Percentiles rank a stretch among this genome's conserved stretches.
phyloP scores from a whole-genome alignment of 2,113 vertebrate genomes.

The Eudorcas thomsonii region DNA sequence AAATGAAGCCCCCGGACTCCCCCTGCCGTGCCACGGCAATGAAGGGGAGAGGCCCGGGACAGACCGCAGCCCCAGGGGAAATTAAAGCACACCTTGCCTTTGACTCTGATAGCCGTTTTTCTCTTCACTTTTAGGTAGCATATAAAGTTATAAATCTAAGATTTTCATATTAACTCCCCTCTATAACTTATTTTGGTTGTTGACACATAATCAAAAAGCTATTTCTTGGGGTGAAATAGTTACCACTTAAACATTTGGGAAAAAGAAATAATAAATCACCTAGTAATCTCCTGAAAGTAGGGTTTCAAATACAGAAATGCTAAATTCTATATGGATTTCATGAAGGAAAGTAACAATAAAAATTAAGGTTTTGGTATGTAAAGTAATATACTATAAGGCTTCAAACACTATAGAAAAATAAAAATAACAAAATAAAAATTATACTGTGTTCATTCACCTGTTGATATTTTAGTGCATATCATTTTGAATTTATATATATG shows the following conservation, averaged over 20 bases:
- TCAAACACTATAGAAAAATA: neutral
- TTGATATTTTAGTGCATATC: neutral
- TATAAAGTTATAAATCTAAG: neutral
- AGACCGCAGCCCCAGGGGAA: neutral
- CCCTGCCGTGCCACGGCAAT: neutral
- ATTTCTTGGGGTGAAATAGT: neutral
- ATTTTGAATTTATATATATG: neutral
- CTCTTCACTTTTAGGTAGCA: neutral
- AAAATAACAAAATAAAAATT: neutral
- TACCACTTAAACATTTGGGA: neutral
- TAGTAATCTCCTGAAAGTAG: neutral
- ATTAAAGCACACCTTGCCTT: neutral
- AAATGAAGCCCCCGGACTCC: neutral
- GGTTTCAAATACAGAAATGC: neutral
- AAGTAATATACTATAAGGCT: neutral
- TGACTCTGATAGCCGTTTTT: neutral
- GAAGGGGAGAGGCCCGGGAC: neutral
- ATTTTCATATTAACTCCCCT: neutral
- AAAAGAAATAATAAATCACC: neutral
- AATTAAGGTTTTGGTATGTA: neutral
- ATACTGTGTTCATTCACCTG: neutral
- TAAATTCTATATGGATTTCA: neutral
- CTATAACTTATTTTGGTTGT: neutral
- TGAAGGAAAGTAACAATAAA: neutral
- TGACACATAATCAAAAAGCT: conserved; percentile 11